phyloP scores from a whole-genome alignment of 2,797 vertebrate species.

The Rhinella marina region DNA sequence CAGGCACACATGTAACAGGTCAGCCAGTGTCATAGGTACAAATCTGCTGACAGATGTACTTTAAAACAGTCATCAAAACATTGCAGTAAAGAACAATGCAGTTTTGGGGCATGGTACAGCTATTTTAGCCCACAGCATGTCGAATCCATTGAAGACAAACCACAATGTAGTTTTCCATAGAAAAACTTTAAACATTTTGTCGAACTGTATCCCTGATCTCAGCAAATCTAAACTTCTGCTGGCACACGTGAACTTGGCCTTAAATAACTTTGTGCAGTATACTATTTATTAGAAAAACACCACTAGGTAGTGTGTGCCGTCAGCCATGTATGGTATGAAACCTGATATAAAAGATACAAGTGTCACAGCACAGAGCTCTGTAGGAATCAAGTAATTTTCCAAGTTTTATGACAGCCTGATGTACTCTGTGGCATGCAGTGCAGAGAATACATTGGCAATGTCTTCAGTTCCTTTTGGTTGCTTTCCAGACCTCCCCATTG shows the following conservation, averaged over 20 bases:
- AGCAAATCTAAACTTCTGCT: neutral
- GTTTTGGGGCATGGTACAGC: neutral
- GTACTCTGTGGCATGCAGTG: neutral
- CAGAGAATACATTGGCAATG: slow-evolving; percentile 21
- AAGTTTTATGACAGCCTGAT: neutral
- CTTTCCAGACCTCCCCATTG: slow-evolving; percentile 18
- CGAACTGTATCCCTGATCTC: neutral
- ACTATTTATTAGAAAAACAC: neutral
- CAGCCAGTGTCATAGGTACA: no score
- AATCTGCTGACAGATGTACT: no score
- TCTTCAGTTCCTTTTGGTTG: slow-evolving; percentile 27
- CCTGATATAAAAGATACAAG: neutral
- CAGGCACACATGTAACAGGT: no score
- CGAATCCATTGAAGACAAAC: neutral
- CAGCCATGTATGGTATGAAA: slow-evolving; percentile 1
- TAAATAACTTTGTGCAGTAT: neutral
- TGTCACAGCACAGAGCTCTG: neutral
- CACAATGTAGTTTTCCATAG: neutral
- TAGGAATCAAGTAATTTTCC: slow-evolving; percentile 19
- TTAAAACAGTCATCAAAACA: neutral
- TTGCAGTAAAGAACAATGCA: neutral
- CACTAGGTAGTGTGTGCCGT: neutral
- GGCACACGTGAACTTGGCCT: neutral
- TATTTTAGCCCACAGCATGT: no score
- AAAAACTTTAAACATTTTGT: neutral